phyloP scores from a whole-genome alignment of 2,888 invertebrate genomes.

The Chloroclysta siterata region DNA sequence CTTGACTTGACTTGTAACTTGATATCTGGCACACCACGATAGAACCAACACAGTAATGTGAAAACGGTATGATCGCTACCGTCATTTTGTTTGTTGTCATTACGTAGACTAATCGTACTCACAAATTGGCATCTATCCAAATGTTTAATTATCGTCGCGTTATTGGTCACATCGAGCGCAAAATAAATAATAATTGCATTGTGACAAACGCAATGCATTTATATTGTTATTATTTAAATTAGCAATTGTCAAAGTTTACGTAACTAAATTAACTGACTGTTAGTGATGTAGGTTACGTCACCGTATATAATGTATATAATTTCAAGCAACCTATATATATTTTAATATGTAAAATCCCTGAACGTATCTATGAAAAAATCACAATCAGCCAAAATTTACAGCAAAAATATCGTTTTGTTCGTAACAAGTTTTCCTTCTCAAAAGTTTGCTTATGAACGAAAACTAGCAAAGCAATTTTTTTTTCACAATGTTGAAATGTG shows the following conservation, averaged over 20 bases:
- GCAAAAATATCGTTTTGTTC: no score
- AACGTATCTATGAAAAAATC: no score
- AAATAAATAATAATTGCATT: conserved; percentile 12
- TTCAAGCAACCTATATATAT: no score
- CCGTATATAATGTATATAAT: neutral
- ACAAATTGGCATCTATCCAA: conserved; percentile 56
- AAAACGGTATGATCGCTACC: neutral
- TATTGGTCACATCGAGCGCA: conserved; percentile 43
- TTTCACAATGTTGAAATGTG: no score
- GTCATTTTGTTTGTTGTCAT: neutral
- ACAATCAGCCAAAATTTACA: no score
- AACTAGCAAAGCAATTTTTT: no score
- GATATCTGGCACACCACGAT: no score
- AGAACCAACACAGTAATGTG: neutral
- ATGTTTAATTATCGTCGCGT: conserved; percentile 59
- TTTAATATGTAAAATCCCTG: no score
- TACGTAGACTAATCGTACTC: conserved; percentile 29
- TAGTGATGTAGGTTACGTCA: neutral
- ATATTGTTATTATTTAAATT: neutral
- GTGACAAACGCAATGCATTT: conserved; percentile 18
- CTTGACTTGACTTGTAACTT: no score
- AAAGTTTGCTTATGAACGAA: neutral
- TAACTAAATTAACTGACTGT: neutral
- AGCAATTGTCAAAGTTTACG: neutral
- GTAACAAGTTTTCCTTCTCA: neutral